A percentile compares a stretch with the other conserved stretches of the same genome.
phyloP scores from a whole-genome alignment of 2,797 vertebrate species.

The Podarcis lilfordi region DNA sequence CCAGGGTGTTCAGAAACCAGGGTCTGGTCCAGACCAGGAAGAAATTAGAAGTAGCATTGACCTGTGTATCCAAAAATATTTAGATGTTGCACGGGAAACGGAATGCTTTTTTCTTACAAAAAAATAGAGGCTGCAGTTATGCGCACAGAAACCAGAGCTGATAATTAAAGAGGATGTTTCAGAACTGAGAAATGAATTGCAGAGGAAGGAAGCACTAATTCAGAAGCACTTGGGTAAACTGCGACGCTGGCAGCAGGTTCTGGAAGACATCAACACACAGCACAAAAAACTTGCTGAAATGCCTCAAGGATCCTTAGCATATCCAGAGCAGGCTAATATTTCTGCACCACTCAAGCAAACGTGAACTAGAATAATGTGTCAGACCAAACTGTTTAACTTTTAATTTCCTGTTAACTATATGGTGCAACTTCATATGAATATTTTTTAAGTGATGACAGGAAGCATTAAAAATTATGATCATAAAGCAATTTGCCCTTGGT shows the following conservation, averaged over 20 bases:
- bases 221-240: conserved; percentile 94
- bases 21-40: too few species aligned
- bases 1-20: too few species aligned
- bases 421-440: conserved; percentile 25
- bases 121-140: too few species aligned
- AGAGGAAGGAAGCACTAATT: conserved; percentile 93
- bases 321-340: conserved; percentile 93
- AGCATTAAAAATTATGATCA: conserved; percentile 12
- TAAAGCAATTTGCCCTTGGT: neutral
- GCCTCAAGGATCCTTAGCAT: conserved; percentile 90
- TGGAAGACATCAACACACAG: conserved; percentile 92
- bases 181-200: conserved; percentile 93
- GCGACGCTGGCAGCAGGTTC: conserved; percentile 94
- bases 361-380: conserved; percentile 45
- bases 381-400: too few species aligned
- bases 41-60: too few species aligned
- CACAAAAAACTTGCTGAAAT: conserved; percentile 92
- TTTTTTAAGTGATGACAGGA: neutral
- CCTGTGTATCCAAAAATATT: too few species aligned
- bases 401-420: conserved; percentile 39
- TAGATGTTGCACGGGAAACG: too few species aligned
- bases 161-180: conserved; percentile 86
- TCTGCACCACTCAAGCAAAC: conserved; percentile 93
- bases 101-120: too few species aligned
- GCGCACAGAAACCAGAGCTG: too few species aligned